phyloP scores from a whole-genome alignment of 2,888 invertebrate species.

The Leptinotarsa haldemani region DNA sequence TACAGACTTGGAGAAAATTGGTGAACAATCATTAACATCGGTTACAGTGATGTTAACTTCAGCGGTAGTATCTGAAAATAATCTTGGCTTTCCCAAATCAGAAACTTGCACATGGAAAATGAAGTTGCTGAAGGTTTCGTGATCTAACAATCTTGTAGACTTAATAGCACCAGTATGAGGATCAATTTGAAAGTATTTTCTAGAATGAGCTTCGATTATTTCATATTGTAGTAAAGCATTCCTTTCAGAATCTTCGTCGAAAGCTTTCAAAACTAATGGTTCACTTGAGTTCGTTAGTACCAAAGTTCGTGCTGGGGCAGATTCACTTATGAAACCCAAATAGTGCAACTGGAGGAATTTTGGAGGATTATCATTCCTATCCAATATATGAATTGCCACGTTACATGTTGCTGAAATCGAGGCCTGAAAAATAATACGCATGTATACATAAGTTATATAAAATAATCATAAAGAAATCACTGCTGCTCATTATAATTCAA shows the following conservation, averaged over 20 bases:
- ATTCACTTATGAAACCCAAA: conserved; percentile 81
- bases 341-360: conserved; percentile 75
- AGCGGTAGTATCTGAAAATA: conserved; percentile 83
- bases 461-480: too few species aligned
- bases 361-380: conserved; percentile 89
- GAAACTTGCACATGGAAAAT: conserved; percentile 86
- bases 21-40: conserved; percentile 93
- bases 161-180: conserved; percentile 89
- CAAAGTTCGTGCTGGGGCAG: conserved; percentile 78
- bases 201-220: conserved; percentile 83
- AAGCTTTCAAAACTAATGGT: conserved; percentile 86
- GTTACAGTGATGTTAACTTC: conserved; percentile 80
- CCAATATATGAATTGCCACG: conserved; percentile 86
- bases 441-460: too few species aligned
- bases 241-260: conserved; percentile 87
- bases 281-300: conserved; percentile 75
- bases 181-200: conserved; percentile 83
- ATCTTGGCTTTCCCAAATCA: conserved; percentile 85
- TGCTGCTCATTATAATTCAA: too few species aligned
- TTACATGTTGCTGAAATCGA: conserved; percentile 76
- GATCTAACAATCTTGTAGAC: conserved; percentile 80
- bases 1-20: conserved; percentile 76
- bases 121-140: conserved; percentile 77
- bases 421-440: conserved; percentile 64
- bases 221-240: conserved; percentile 88